A percentile compares a stretch with the other conserved stretches of the same genome.
Evolutionary conservation across 2,888 invertebrate species (phyloP).

Genomic region (Andrena dorsata): DNA sequence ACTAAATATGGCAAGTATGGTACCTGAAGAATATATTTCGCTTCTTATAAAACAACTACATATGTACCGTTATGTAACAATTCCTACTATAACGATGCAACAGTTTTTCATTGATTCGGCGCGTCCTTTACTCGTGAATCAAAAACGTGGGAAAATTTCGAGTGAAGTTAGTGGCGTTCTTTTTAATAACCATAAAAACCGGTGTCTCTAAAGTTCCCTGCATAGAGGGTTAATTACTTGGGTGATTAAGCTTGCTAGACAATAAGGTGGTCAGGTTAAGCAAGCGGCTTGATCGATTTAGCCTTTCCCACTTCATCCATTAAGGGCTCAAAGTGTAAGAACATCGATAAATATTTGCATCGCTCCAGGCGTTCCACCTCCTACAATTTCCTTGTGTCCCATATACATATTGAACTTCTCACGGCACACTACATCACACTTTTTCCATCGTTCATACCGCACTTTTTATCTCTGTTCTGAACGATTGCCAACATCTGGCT

Average conservation of each 20-base stretch:
- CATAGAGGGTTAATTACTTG: constrained; percentile 53
- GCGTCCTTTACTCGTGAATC: neutral
- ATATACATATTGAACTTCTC: neutral
- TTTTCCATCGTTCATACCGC: neutral
- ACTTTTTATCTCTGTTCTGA: neutral
- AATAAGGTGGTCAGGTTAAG: constrained; percentile 41
- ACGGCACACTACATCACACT: neutral
- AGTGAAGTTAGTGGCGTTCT: constrained; percentile 30
- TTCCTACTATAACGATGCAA: neutral
- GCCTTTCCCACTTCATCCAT: constrained; percentile 14
- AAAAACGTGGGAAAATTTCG: neutral
- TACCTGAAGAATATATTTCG: neutral
- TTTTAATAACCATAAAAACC: constrained; percentile 24
- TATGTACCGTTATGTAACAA: neutral
- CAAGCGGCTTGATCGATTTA: constrained; percentile 41
- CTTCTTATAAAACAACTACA: no score
- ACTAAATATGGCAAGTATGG: constrained; percentile 59
- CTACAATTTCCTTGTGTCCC: neutral
- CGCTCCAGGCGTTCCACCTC: neutral
- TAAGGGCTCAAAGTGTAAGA: constrained; percentile 11
- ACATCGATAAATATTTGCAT: constrained; percentile 44
- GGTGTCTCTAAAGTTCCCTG: constrained; percentile 34
- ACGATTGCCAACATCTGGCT: neutral
- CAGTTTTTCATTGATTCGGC: neutral
- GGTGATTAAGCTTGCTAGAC: constrained; percentile 43